Base-by-base conservation (phyloP, 2,113 vertebrate species). In the Lepidothrix coronata region DNA sequence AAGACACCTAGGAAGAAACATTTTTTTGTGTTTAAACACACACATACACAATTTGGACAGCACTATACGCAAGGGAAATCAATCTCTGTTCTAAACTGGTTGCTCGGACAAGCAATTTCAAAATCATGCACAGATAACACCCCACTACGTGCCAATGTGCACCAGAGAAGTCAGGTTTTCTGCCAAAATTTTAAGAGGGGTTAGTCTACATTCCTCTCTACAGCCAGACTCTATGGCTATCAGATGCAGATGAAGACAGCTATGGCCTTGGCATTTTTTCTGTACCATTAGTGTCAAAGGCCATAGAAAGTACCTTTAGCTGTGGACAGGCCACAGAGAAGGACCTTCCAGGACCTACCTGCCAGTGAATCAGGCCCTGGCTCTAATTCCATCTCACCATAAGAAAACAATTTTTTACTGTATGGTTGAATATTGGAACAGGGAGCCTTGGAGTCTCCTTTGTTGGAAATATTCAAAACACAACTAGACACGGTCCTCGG, bases 1-100 rank as follows among this genome's bases (percentile, higher is more conserved):
- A 96, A 37, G 99, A 97, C 28, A 99, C 99, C 99, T 99, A 90
- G 71, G 94, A 86, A 97, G 78, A 96, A 63, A 97, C 11, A 11
- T 7, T 35, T 54, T 35, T 35, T 85, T 71, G 8, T 31, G 21
- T 70, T 92, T 73, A 89, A 80, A 48, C 39, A 74, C 18, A 57
- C 18, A 21, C 4, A 3, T 7, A 41, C 18, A 43, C 8, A 16
- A 62, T 16, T 63, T 55, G 55, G 55, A 20, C 27, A 81, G 55
- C 0, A 13, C 3, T 55, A 51, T 30, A 59, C 7, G 35, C 16
- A 67, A 35, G 62, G 6, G 8, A 88, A 86, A 63, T 48, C 18
- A 55, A 12, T 12, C 37, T 27, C 43, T 49, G 4, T 35, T 74
- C 65, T 51, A 52, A 74, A 80, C 0, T 15, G 20, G 57, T 51